Evolutionary conservation across 1,140 invertebrate species (phyloP).

Genomic region (Drosophila trapezifrons): DNA sequence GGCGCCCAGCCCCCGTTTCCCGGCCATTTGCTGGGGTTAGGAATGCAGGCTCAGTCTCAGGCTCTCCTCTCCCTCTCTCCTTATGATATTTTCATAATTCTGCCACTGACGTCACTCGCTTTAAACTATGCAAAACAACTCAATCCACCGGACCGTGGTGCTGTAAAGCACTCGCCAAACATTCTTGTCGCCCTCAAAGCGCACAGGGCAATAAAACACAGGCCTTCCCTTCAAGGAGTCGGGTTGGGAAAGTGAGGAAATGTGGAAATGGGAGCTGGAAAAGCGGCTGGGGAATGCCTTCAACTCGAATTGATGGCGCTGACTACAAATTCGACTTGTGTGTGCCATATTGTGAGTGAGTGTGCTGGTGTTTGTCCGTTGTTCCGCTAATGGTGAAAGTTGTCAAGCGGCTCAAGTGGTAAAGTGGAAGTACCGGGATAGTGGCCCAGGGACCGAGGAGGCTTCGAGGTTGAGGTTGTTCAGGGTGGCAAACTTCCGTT

Average conservation of each 20-base stretch:
- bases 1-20: conserved; percentile 13
- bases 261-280: conserved; percentile 2
- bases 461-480: conserved; percentile 4
- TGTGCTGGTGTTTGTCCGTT: conserved; percentile 61
- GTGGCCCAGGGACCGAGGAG: background rate
- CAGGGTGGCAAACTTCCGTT: conserved; percentile 54
- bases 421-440: conserved; percentile 34
- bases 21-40: conserved; percentile 1
- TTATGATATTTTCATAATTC: conserved; percentile 75
- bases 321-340: conserved; percentile 81
- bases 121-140: conserved; percentile 80
- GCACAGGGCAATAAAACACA: conserved; percentile 75
- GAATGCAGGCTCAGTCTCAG: too few species aligned
- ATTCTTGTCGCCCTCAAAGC: conserved; percentile 69
- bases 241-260: background rate
- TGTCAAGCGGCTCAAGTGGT: conserved; percentile 69
- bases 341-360: conserved; percentile 49
- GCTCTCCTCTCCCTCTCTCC: background rate
- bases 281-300: conserved; percentile 60
- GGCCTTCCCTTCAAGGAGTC: conserved; percentile 36
- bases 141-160: conserved; percentile 59
- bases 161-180: conserved; percentile 68
- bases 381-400: conserved; percentile 80
- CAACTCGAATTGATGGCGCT: conserved; percentile 78
- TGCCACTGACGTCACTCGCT: conserved; percentile 54